Evolutionary conservation across 2,113 vertebrate genomes (phyloP).

Genomic region (Haplochromis vanheusdeni): DNA sequence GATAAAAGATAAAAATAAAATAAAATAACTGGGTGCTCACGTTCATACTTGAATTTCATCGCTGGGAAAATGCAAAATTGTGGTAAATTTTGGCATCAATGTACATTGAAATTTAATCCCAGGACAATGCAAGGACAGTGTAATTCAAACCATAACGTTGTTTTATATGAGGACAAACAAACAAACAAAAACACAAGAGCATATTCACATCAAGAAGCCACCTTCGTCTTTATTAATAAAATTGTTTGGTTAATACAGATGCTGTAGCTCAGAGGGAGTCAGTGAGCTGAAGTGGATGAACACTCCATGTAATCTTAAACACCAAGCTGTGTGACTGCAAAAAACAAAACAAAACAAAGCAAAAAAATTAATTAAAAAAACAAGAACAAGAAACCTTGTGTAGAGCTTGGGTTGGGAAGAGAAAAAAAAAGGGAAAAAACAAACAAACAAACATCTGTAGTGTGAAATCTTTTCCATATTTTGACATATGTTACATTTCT

Average conservation of each 20-base stretch:
- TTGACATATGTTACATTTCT: constrained; percentile 56
- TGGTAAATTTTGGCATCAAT: not conserved
- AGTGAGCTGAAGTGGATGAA: constrained; percentile 39
- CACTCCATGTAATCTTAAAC: constrained; percentile 22
- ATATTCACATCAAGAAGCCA: constrained; percentile 43
- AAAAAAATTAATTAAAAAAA: not conserved
- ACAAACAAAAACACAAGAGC: not conserved
- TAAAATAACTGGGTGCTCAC: not conserved
- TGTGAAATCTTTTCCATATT: constrained; percentile 39
- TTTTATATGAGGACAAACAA: not conserved
- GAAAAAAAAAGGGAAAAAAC: not conserved
- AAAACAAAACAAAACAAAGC: not conserved
- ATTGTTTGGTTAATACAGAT: constrained; percentile 60
- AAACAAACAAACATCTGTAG: constrained; percentile 47
- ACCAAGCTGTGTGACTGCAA: constrained; percentile 25
- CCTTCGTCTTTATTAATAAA: constrained; percentile 70
- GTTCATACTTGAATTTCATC: not conserved
- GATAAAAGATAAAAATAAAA: not conserved
- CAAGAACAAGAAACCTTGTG: constrained; percentile 7
- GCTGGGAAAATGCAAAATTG: not conserved
- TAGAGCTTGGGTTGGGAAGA: constrained; percentile 22
- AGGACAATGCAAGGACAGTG: not conserved
- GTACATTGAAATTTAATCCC: not conserved
- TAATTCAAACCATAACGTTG: not conserved
- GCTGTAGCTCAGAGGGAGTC: constrained; percentile 47